These are phyloP conservation scores for Cephus runcator DNA, from an alignment of 2,888 invertebrate genomes.

Conservation along the genomic window DNA sequence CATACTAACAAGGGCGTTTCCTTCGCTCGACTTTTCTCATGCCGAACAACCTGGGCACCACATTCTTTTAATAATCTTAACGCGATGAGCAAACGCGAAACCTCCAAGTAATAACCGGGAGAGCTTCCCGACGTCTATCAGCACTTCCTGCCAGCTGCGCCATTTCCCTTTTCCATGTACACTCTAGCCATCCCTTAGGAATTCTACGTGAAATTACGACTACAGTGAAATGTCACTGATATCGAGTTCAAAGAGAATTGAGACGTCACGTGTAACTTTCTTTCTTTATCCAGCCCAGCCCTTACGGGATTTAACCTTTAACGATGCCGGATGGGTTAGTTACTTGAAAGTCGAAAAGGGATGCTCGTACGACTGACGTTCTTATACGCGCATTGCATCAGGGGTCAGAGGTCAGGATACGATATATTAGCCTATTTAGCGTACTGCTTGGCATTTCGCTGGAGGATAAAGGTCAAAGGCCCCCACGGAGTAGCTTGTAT, in stretches of 20 bases:
- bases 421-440: slow-evolving; percentile 23
- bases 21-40: neutral
- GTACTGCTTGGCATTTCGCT: slow-evolving; percentile 56
- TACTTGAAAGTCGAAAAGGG: neutral
- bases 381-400: neutral
- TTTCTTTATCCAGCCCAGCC: neutral
- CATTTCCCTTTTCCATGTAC: neutral
- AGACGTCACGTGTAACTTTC: neutral
- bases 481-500: slow-evolving; percentile 39
- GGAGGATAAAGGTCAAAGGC: slow-evolving; percentile 44
- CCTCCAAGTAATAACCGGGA: neutral
- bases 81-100: neutral
- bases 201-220: neutral
- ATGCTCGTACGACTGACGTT: neutral
- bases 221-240: neutral
- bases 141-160: neutral
- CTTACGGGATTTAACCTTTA: neutral
- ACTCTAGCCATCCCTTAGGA: neutral
- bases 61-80: slow-evolving; percentile 6
- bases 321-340: neutral
- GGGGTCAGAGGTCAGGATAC: neutral
- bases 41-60: neutral
- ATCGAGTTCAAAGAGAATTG: neutral
- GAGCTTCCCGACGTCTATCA: neutral
- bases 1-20: slow-evolving; percentile 39